phyloP scores from a whole-genome alignment of 2,113 vertebrate genomes.

The Pipa parva region DNA sequence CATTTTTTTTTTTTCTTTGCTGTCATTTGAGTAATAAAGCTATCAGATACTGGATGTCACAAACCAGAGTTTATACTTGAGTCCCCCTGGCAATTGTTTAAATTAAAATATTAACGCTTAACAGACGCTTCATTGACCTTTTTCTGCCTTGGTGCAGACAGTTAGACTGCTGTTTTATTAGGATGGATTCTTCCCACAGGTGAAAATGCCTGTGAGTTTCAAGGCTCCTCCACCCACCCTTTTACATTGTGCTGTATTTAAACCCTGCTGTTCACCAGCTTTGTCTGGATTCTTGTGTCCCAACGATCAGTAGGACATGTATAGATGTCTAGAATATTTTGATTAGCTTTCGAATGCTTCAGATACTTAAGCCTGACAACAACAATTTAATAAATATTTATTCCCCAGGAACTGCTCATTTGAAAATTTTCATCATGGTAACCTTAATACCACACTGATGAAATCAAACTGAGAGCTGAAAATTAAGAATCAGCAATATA shows the following conservation, averaged over 20 bases:
- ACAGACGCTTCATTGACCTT: slow-evolving; percentile 68
- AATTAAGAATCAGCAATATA: slow-evolving; percentile 58
- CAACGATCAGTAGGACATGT: slow-evolving; percentile 47
- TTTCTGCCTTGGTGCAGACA: slow-evolving; percentile 66
- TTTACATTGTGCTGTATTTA: slow-evolving; percentile 33
- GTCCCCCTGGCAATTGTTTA: slow-evolving; percentile 70
- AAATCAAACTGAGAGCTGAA: slow-evolving; percentile 66
- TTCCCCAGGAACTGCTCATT: slow-evolving; percentile 62
- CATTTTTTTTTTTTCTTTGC: slow-evolving; percentile 58
- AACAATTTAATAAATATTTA: slow-evolving; percentile 63
- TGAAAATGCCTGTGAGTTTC: slow-evolving; percentile 57
- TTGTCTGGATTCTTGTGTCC: slow-evolving; percentile 52
- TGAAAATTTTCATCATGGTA: slow-evolving; percentile 64
- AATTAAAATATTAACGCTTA: slow-evolving; percentile 76
- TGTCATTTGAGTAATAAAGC: slow-evolving; percentile 71
- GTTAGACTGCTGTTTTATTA: slow-evolving; percentile 67
- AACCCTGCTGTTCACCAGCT: slow-evolving; percentile 59
- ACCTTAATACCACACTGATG: slow-evolving; percentile 56
- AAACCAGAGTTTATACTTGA: slow-evolving; percentile 72
- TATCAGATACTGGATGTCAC: slow-evolving; percentile 67
- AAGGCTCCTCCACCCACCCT: slow-evolving; percentile 47
- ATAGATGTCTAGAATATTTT: slow-evolving; percentile 56
- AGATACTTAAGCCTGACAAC: slow-evolving; percentile 52
- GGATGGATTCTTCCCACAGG: slow-evolving; percentile 63
- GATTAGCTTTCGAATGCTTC: slow-evolving; percentile 57